Conservation (phyloP, 1,140 invertebrate species). For the Cydia pomonella region DNA sequence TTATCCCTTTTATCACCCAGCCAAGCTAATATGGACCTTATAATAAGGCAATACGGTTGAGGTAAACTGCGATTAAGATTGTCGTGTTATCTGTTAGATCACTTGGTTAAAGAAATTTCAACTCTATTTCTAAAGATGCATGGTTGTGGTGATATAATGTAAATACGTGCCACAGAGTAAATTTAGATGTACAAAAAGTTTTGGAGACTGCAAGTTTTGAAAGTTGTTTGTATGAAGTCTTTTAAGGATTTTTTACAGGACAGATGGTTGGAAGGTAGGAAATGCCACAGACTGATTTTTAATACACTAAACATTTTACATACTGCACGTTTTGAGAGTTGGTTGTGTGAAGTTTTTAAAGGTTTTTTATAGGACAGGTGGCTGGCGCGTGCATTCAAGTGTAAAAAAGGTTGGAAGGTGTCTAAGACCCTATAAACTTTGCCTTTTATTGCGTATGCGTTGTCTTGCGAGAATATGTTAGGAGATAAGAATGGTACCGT, state of each 20-base stretch:
- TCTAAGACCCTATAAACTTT: not conserved
- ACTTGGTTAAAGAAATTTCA: too few relatives aligned
- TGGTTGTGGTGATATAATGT: not conserved
- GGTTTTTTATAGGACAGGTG: slow-evolving; percentile 16
- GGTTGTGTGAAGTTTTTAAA: not conserved
- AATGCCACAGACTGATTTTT: slow-evolving; percentile 1
- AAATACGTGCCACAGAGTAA: not conserved
- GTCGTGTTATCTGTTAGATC: too few relatives aligned
- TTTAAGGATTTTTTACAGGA: not conserved
- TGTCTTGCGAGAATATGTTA: not conserved
- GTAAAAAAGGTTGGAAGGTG: not conserved
- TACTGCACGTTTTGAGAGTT: not conserved
- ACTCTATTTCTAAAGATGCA: too few relatives aligned
- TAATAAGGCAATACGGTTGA: not conserved
- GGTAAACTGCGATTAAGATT: not conserved
- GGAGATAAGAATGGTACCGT: not conserved
- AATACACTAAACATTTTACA: not conserved
- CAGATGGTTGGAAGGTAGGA: not conserved
- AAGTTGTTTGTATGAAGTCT: not conserved
- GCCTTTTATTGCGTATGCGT: not conserved
- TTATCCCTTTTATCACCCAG: not conserved
- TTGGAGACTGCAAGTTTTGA: not conserved
- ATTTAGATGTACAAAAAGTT: not conserved
- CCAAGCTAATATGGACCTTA: not conserved
- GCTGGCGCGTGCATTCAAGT: not conserved